Base-by-base conservation (phyloP, 2,113 vertebrate species). In the Pollachius pollachius region DNA sequence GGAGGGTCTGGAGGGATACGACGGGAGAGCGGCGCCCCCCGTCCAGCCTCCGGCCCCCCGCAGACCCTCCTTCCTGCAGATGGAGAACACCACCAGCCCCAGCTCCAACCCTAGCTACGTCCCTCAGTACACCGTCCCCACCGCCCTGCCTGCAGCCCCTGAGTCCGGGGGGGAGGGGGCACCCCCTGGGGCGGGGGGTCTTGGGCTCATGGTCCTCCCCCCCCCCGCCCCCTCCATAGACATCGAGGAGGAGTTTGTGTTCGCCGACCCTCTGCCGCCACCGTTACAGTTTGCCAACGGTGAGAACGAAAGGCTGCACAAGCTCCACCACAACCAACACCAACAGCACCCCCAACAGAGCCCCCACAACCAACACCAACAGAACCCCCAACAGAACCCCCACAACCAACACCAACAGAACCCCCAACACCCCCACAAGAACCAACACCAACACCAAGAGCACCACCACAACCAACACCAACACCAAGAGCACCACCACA, bases 221-320 rank as follows among this genome's bases (percentile, higher is more conserved):
- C 95, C 95, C 2, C 95, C 95, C 0, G 93, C 95, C 52, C 95
- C 94, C 0, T 97, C 95, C 25, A 92, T 96, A 74, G 96, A 97
- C 12, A 90, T 85, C 52, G 96, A 96, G 2, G 96, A 97, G 18
- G 96, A 97, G 37, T 96, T 97, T 84, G 93, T 97, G 37, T 96
- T 95, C 60, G 94, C 83, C 1, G 96, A 97, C 61, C 96, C 96
- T 0, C 89, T 97, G 69, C 96, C 96, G 0, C 96, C 96, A 2
- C 96, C 96, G 1, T 73, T 97, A 37, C 94, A 97, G 83, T 96
- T 97, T 84, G 95, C 95, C 65, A 97, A 97, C 61, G 96, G 96
- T 62, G 93, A 88, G 84, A 92, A 4, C 2, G 87, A 89, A 56
- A 82, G 83, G 74, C 23, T 64, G 11, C 76, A 86, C 19, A 81